Evolutionary conservation across 2,888 invertebrate species (phyloP).

Genomic region (Pristionchus fissidentatus): DNA sequence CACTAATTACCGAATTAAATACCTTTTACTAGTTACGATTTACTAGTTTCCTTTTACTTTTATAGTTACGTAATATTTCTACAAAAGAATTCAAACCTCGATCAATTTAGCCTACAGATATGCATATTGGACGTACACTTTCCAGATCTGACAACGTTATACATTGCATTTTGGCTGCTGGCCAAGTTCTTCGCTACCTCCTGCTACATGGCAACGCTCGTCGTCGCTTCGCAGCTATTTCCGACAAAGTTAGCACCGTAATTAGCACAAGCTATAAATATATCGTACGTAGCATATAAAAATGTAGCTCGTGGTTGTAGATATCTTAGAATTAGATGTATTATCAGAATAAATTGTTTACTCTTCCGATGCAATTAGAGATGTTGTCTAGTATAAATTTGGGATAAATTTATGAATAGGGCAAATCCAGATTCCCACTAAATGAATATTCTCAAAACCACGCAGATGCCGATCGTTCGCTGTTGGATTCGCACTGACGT

Average conservation of each 20-base stretch:
- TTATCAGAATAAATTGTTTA: too few species aligned
- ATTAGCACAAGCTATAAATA: background rate
- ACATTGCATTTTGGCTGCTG: conserved; percentile 32
- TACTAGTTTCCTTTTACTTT: background rate
- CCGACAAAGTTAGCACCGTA: conserved; percentile 41
- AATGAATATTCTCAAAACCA: background rate
- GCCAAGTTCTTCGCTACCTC: conserved; percentile 24
- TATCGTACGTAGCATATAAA: background rate
- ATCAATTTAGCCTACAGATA: too few species aligned
- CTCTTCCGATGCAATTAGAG: too few species aligned
- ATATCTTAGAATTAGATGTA: too few species aligned
- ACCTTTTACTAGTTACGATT: background rate
- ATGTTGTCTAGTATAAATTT: too few species aligned
- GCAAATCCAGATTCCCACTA: too few species aligned
- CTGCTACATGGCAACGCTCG: conserved; percentile 34
- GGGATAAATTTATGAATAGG: too few species aligned
- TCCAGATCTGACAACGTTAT: background rate
- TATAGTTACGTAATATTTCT: background rate
- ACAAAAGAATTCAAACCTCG: too few species aligned
- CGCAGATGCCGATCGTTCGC: conserved; percentile 42
- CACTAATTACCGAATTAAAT: background rate
- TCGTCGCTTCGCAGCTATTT: conserved; percentile 18
- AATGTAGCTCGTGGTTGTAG: too few species aligned
- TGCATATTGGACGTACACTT: background rate
- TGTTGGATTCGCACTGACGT: conserved; percentile 31